phyloP scores from a whole-genome alignment of 1,140 invertebrate species.

The Drosophila sulfurigaster region DNA sequence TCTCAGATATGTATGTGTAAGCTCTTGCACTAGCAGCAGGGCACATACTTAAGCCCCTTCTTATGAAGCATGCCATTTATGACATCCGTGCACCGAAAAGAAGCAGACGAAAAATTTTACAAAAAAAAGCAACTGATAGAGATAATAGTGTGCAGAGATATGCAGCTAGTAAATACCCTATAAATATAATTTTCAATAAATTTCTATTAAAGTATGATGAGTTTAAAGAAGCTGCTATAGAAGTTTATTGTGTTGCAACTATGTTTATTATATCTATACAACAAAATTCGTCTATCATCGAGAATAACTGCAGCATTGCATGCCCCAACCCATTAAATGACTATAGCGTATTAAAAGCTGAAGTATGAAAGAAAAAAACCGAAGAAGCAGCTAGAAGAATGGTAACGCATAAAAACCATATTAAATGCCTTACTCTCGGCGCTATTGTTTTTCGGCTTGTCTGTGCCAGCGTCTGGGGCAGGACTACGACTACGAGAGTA shows the following conservation, averaged over 20 bases:
- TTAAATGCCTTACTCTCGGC: conserved; percentile 71
- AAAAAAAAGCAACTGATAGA: conserved; percentile 7
- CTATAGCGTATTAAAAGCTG: conserved; percentile 18
- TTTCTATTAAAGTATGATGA: neutral
- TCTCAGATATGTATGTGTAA: neutral
- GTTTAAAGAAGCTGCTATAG: no score
- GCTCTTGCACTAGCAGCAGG: conserved; percentile 26
- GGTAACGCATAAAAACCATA: conserved; percentile 76
- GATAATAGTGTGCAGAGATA: neutral
- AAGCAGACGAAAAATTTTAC: conserved; percentile 25
- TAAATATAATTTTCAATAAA: neutral
- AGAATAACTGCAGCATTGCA: neutral
- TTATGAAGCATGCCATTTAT: conserved; percentile 77
- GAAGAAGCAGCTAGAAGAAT: conserved; percentile 22
- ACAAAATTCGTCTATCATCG: neutral
- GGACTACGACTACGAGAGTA: neutral
- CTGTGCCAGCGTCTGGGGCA: conserved; percentile 16
- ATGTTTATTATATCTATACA: no score
- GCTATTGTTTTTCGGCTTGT: conserved; percentile 51
- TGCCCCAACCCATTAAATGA: neutral
- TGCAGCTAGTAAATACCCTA: neutral
- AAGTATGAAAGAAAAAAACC: conserved; percentile 1
- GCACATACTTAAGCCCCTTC: conserved; percentile 46
- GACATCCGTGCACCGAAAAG: conserved; percentile 70
- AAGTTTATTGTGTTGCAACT: no score